Base-by-base conservation (phyloP, 2,888 invertebrate species). In the Hypercompe scribonia region DNA sequence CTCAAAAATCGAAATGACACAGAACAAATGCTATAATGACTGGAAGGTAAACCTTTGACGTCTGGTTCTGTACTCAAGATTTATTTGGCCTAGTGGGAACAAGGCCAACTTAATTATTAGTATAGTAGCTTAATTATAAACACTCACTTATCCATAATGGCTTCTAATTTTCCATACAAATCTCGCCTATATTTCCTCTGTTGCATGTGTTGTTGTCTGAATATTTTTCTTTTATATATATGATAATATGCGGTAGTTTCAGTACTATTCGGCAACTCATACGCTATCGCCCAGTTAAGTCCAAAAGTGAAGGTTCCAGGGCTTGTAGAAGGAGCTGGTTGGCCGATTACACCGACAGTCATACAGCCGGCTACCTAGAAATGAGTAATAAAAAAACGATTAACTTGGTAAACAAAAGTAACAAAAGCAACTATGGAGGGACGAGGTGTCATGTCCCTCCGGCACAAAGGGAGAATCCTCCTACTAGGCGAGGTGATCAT, bases 261-360 rank as follows among this genome's bases (percentile, higher is more conserved):
- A 0, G 96, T 96, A 31, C 93, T 92, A 77, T 96, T 96, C 0
- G 96, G 96, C 68, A 97, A 87, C 76, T 96, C 93, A 76, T 97
- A 97, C 0, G 97, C 97, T 58, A 97, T 96, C 66, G 97, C 97
- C 97, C 97, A 97, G 89, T 97, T 97, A 28, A 97, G 88, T 0
- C 97, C 97, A 86, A 97, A 97, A 18, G 97, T 96, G 83, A 97
- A 96, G 68, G 96, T 96, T 5, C 96, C 96, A 0, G 96, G 94
- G 1, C 91, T 76, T 0, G 96, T 93, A 3, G 93, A 75, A 0
- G 95, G 93, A 0, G 96, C 90, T 0, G 96, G 96, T 84, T 87
- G 88, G 0, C 89, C 89, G 7, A 89, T 84, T 0, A 96, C 87
- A 63, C 96, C 96, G 0, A 97, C 94, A 36, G 97, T 97, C 91